These are phyloP conservation scores for Chaenodraco wilsoni DNA, from an alignment of 2,797 vertebrate species.

Conservation along the genomic window DNA sequence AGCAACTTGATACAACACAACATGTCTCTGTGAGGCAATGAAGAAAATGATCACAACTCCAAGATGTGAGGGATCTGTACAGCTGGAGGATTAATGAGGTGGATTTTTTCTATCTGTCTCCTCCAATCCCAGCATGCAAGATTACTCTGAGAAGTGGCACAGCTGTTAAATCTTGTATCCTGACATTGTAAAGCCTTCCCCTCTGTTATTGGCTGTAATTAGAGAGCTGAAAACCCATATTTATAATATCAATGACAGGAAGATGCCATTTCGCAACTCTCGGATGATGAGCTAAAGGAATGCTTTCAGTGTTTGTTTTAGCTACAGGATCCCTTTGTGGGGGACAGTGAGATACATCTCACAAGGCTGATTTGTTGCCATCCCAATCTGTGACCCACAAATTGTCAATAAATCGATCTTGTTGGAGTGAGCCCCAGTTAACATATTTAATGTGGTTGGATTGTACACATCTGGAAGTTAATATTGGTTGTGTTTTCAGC, in stretches of 20 bases:
- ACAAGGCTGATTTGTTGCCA: conserved; percentile 46
- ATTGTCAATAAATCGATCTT: conserved; percentile 66
- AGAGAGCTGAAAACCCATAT: conserved; percentile 42
- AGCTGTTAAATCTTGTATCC: conserved; percentile 55
- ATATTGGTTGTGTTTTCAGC: conserved; percentile 46
- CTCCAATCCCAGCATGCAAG: conserved; percentile 52
- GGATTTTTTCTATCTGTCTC: conserved; percentile 64
- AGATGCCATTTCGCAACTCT: conserved; percentile 7
- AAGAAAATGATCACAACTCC: conserved; percentile 44
- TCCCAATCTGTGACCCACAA: conserved; percentile 51
- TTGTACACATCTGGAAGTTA: conserved; percentile 66
- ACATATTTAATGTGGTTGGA: conserved; percentile 13
- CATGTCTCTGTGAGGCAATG: conserved; percentile 4
- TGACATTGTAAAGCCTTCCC: conserved; percentile 27
- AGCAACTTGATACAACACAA: not conserved
- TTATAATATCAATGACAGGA: conserved; percentile 46
- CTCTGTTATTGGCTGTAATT: conserved; percentile 48
- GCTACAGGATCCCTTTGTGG: conserved; percentile 48
- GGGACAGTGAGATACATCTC: conserved; percentile 51
- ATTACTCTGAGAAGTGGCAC: conserved; percentile 40
- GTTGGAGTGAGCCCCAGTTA: conserved; percentile 35
- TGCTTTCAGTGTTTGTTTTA: conserved; percentile 28
- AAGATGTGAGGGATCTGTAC: conserved; percentile 37
- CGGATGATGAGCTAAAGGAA: conserved; percentile 7
- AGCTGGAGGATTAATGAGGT: conserved; percentile 69